These are phyloP conservation scores for Saimiri boliviensis DNA, from an alignment of 2,113 vertebrate species.

Conservation along the genomic window DNA sequence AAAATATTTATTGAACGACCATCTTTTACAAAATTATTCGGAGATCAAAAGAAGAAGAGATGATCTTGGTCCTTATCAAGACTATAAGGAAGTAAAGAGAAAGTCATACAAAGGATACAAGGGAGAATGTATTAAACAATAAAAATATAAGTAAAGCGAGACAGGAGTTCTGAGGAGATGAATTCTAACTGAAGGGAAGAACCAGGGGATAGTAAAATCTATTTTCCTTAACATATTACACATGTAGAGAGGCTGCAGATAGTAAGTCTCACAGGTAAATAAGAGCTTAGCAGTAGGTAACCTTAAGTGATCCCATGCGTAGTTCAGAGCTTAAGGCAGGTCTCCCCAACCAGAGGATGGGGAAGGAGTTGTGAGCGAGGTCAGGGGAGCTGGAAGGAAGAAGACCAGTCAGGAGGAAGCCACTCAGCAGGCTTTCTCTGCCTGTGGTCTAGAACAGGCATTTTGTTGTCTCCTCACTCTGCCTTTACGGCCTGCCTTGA, in stretches of 20 bases:
- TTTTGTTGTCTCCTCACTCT: neutral
- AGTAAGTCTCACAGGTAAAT: neutral
- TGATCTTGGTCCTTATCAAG: neutral
- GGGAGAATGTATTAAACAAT: neutral
- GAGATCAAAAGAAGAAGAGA: neutral
- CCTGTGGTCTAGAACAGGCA: neutral
- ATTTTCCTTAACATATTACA: neutral
- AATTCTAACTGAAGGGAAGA: neutral
- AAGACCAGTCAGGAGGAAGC: neutral
- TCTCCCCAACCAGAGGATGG: neutral
- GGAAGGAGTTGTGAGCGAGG: neutral
- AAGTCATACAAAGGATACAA: neutral
- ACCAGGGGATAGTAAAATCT: neutral
- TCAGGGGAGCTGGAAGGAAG: neutral
- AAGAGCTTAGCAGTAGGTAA: neutral
- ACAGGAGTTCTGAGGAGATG: neutral
- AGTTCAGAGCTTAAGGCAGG: neutral
- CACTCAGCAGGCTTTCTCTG: no score
- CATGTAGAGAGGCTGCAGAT: neutral
- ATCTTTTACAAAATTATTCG: neutral
- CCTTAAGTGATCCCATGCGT: neutral
- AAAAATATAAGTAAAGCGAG: neutral
- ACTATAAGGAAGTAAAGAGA: neutral
- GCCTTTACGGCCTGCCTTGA: neutral
- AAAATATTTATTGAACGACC: neutral